Evolutionary conservation across 2,113 vertebrate genomes (phyloP), one percentile per base, ranked within the genome.

Genomic region (Athene cunicularia): DNA sequence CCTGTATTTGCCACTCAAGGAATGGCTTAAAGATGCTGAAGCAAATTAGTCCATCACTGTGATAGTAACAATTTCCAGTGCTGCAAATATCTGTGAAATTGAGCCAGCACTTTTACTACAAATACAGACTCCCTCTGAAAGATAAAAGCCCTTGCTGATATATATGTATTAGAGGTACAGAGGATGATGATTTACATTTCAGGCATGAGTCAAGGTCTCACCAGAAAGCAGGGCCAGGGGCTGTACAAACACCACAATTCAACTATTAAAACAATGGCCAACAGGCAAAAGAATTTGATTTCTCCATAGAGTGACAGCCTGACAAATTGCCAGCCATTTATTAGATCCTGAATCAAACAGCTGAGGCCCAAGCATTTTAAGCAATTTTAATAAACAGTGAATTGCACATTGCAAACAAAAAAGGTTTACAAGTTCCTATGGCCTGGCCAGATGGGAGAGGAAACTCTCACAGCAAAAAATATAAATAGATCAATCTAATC

Each of bases 301-400:
- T 95, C 55, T 86, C 49, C 10, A 18, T 3, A 58, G 80, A 95
- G 58, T 66, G 74, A 91, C 71, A 95, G 77, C 28, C 84, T 95
- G 84, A 96, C 64, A 94, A 95, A 97, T 94, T 53, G 85, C 64
- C 64, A 79, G 80, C 73, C 58, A 45, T 91, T 94, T 95, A 93
- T 93, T 94, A 94, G 76, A 91, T 79, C 39, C 77, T 85, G 86
- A 82, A 91, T 87, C 58, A 95, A 95, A 95, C 86, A 95, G 93
- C 86, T 95, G 93, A 87, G 91, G 49, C 62, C 84, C 92, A 92
- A 73, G 50, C 79, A 66, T 66, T 80, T 77, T 50, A 66, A 95
- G 76, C 10, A 75, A 75, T 82, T 89, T 80, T 73, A 88, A 88
- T 68, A 70, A 89, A 64, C 16, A 87, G 55, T 80, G 93, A 87